Evolutionary conservation across 2,113 vertebrate genomes (phyloP), one percentile per base, ranked within the genome.

Genomic region (Cichladusa arquata): DNA sequence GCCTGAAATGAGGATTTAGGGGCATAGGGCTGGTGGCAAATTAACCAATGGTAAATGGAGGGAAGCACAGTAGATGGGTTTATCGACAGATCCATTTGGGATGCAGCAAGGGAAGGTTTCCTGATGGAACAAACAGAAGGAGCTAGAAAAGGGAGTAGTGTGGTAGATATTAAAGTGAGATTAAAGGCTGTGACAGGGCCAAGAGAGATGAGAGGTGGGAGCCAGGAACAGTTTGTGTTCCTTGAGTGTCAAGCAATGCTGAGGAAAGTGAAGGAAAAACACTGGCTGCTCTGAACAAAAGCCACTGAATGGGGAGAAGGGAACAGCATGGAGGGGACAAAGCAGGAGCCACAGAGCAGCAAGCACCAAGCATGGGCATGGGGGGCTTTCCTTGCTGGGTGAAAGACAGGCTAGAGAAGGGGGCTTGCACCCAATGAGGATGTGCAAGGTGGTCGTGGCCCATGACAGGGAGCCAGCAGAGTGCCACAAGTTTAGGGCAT

Each of bases 141-240:
- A 89, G 57, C 69, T 91, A 45, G 72, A 72, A 92, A 89, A 81
- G 24, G 61, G 22, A 81, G 28, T 9, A 24, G 19, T 1, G 2
- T 74, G 28, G 8, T 38, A 58, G 58, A 70, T 71, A 56, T 0
- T n/a, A n/a, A 2, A 7, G 24, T 36, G 86, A 81, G 70, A 64
- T 54, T 38, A 92, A 92, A 93, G 73, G 61, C 78, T 72, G 57
- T 7, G 20, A 58, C 11, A 16, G 45, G 40, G 47, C 45, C 6
- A 4, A 61, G 77, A 81, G 29, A 14, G 5, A 78, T 36, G 42
- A 67, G 50, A 69, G 31, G 48, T 53, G 45, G 25, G 28, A 91
- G 45, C 40, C 69, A 65, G 83, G 44, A 89, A 53, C 53, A 71
- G 61, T 78, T 94, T 86, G 34, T 86, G 51, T 64, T 86, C 36